These are phyloP conservation scores for Dryobates pubescens DNA, from an alignment of 2,797 vertebrate genomes.

Conservation along the genomic window DNA sequence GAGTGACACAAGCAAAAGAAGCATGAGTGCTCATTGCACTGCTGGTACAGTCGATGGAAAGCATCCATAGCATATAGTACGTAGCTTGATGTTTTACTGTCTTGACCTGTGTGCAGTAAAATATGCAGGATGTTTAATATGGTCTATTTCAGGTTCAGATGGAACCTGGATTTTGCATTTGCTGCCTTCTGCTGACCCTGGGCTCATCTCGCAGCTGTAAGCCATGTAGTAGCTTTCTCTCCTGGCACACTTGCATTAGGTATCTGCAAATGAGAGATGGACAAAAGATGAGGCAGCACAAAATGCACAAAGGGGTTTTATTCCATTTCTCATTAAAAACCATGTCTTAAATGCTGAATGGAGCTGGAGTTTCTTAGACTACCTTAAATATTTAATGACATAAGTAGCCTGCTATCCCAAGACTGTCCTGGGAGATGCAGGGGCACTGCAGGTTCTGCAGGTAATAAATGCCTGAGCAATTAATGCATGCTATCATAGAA, in stretches of 20 bases:
- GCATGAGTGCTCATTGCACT: accelerated
- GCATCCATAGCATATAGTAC: background rate
- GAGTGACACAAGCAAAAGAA: background rate
- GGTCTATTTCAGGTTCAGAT: background rate
- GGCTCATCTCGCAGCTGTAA: background rate
- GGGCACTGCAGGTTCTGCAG: background rate
- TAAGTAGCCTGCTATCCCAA: background rate
- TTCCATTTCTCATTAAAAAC: background rate
- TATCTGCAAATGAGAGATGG: background rate
- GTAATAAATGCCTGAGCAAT: background rate
- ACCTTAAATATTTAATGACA: slow-evolving; percentile 8
- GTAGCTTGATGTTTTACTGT: background rate
- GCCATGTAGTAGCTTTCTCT: background rate
- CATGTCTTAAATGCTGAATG: background rate
- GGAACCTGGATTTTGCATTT: background rate
- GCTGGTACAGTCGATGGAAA: background rate
- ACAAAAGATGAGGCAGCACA: background rate
- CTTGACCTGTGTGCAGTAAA: background rate
- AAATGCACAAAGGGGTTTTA: accelerated
- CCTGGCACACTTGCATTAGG: background rate
- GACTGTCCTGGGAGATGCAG: background rate
- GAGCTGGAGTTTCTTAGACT: background rate
- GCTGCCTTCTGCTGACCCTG: background rate
- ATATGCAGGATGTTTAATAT: background rate
- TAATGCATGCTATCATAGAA: background rate